These are phyloP conservation scores for Monopterus albus DNA, from an alignment of 2,113 vertebrate genomes.

Conservation along the genomic window DNA sequence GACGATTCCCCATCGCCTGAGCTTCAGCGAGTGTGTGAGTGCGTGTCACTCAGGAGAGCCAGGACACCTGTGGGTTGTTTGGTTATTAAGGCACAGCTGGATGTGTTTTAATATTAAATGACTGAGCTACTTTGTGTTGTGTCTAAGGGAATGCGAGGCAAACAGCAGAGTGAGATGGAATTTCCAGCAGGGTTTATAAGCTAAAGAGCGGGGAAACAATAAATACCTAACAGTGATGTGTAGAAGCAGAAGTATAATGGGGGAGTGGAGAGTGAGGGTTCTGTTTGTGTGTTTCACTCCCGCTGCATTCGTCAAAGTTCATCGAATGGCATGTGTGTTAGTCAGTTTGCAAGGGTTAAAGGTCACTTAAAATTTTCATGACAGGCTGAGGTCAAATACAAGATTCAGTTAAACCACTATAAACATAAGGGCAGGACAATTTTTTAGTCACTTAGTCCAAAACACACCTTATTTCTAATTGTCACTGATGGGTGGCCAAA, in stretches of 20 bases:
- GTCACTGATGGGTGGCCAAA: too few relatives aligned
- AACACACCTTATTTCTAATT: too few relatives aligned
- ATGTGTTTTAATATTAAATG: slow-evolving; percentile 49
- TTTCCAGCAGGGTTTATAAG: slow-evolving; percentile 19
- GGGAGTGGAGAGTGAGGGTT: background rate
- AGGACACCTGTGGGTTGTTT: slow-evolving; percentile 48
- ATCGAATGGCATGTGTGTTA: slow-evolving; percentile 9
- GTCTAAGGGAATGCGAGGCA: slow-evolving; percentile 22
- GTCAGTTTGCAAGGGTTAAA: slow-evolving; percentile 8
- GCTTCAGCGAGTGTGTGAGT: slow-evolving; percentile 12
- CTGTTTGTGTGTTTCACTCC: slow-evolving; percentile 4
- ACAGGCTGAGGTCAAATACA: slow-evolving; percentile 9
- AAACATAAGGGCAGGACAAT: slow-evolving; percentile 10
- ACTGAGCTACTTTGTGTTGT: slow-evolving; percentile 24
- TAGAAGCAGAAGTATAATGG: background rate
- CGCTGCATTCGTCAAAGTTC: slow-evolving; percentile 4
- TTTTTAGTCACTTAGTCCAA: slow-evolving; percentile 13
- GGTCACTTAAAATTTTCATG: slow-evolving; percentile 19
- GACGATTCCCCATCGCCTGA: background rate
- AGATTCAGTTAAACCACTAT: slow-evolving; percentile 5
- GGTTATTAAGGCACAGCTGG: slow-evolving; percentile 53
- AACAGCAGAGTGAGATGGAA: background rate
- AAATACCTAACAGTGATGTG: slow-evolving; percentile 5
- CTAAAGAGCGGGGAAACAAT: background rate
- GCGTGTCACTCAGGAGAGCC: slow-evolving; percentile 15